Base-by-base conservation (phyloP, 2,888 invertebrate species). In the Mystacides longicornis region DNA sequence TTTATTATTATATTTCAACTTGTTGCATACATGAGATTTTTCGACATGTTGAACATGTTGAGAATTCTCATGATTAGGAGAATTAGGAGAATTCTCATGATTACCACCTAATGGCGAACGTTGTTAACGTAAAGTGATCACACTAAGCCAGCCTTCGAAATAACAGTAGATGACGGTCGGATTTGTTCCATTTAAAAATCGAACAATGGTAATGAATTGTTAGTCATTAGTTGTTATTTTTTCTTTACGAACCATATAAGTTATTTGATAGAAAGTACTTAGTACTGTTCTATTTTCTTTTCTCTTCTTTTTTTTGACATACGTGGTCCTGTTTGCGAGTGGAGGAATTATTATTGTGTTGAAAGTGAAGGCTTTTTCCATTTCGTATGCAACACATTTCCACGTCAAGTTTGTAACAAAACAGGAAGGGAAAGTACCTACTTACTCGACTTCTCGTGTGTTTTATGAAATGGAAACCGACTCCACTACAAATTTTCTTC, bases 401-500 rank as follows among this genome's bases (percentile, higher is more conserved):
- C 4, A 37, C 14, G 16, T 7, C n/a, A 37, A 37, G 37, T 37
- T 37, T 16, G 4, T n/a, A 31, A 9, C 7, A 19, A 19, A 19
- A 19, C 19, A 19, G 46, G 46, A 46, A 46, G 7, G 3, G 46
- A 46, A 46, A 46, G 46, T 46, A 19, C 37, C 14, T 27, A 5
- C 16, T 37, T 37, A 14, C n/a, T n/a, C n/a, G n/a, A n/a, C n/a
- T n/a, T n/a, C n/a, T n/a, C n/a, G n/a, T n/a, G n/a, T n/a, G n/a
- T n/a, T n/a, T 7, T 16, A 51, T 20, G 27, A 45, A 51, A 42
- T 42, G 14, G 45, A 51, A 42, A 49, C 23, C 49, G 23, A 51
- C 42, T 51, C 43, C 43, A 37, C 51, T 51, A 43, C 16, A 22
- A 51, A 51, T 51, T 45, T 21, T 21, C 46, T 14, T 21, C 46